Evolutionary conservation across 2,888 invertebrate species (phyloP).

Genomic region (Tenthredo notha): DNA sequence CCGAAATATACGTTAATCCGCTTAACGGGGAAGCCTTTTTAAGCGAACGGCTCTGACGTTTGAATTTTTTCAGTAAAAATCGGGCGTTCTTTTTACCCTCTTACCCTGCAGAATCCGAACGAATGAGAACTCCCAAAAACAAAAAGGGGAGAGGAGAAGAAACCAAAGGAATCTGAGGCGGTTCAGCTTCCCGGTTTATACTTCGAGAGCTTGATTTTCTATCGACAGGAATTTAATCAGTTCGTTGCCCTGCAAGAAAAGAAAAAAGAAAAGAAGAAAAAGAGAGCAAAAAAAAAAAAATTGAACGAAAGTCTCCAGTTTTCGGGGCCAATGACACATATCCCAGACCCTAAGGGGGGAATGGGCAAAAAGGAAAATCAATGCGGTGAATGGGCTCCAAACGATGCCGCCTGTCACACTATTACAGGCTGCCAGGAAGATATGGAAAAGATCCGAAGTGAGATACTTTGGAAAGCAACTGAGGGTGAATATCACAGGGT

Average conservation of each 20-base stretch:
- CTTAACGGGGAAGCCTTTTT: constrained; percentile 45
- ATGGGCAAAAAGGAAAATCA: constrained; percentile 72
- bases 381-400: constrained; percentile 72
- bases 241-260: constrained; percentile 25
- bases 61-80: constrained; percentile 20
- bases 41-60: constrained; percentile 40
- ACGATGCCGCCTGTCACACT: constrained; percentile 67
- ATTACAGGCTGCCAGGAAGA: constrained; percentile 59
- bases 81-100: not conserved
- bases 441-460: constrained; percentile 40
- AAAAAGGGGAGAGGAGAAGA: constrained; percentile 30
- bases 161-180: constrained; percentile 40
- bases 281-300: not conserved
- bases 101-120: not conserved
- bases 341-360: not conserved
- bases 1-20: constrained; percentile 42
- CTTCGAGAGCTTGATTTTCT: constrained; percentile 52
- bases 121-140: constrained; percentile 3
- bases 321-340: constrained; percentile 37
- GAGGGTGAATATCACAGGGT: constrained; percentile 35
- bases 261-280: not conserved
- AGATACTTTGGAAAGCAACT: constrained; percentile 32
- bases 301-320: constrained; percentile 32
- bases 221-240: constrained; percentile 60
- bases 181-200: constrained; percentile 34